phyloP scores from a whole-genome alignment of 2,888 invertebrate species.

The Cryptophagus acutangulus region DNA sequence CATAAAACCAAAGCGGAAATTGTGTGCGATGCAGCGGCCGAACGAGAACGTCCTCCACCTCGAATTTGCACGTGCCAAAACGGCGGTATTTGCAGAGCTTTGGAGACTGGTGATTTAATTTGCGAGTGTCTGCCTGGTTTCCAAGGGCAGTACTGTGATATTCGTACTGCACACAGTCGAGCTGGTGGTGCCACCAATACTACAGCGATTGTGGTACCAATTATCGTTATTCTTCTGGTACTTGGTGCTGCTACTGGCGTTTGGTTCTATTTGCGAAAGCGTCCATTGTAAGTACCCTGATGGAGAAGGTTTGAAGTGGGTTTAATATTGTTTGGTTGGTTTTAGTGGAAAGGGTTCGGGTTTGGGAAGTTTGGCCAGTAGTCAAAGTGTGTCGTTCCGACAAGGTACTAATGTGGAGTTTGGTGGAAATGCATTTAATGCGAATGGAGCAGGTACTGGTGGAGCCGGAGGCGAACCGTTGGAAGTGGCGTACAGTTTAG shows the following conservation, averaged over 20 bases:
- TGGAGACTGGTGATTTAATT: conserved; percentile 53
- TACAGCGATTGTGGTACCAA: conserved; percentile 75
- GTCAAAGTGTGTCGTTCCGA: conserved; percentile 87
- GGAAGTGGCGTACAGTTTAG: conserved; percentile 75
- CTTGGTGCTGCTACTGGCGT: conserved; percentile 69
- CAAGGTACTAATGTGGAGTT: conserved; percentile 93
- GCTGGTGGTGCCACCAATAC: conserved; percentile 55
- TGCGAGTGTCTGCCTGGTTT: conserved; percentile 73
- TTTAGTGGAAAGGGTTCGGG: conserved; percentile 75
- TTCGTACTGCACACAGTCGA: conserved; percentile 57
- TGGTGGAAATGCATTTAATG: conserved; percentile 57
- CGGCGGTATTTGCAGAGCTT: conserved; percentile 71
- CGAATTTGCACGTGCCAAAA: conserved; percentile 80
- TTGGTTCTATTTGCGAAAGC: conserved; percentile 75
- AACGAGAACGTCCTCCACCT: conserved; percentile 68
- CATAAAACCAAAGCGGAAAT: conserved; percentile 56
- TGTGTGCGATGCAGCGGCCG: conserved; percentile 78
- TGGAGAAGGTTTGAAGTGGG: conserved; percentile 3
- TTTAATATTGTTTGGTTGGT: conserved; percentile 16
- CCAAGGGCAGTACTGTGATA: conserved; percentile 70
- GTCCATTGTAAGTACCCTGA: conserved; percentile 69
- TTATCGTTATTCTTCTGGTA: conserved; percentile 71
- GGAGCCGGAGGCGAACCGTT: conserved; percentile 55
- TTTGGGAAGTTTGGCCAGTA: conserved; percentile 74
- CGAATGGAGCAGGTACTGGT: conserved; percentile 48